phyloP scores from a whole-genome alignment of 2,888 invertebrate species.

The Tenthredo livida region DNA sequence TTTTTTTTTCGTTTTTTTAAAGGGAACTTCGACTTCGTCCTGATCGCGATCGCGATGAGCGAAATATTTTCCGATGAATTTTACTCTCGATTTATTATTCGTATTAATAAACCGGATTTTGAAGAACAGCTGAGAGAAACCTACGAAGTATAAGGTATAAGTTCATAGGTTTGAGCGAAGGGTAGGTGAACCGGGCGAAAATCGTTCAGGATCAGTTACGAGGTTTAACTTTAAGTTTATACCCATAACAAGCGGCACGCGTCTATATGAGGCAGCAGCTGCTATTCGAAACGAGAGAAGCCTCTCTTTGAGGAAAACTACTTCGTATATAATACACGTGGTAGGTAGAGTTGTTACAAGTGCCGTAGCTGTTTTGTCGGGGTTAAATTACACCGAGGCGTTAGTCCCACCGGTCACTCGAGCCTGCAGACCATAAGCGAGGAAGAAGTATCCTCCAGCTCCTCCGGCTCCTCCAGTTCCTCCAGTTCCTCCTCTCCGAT shows the following conservation, averaged over 20 bases:
- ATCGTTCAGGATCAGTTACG: slow-evolving; percentile 46
- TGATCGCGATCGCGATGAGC: too few relatives aligned
- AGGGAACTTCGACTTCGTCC: too few relatives aligned
- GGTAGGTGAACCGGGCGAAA: neutral
- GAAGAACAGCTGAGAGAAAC: slow-evolving; percentile 30
- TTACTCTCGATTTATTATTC: too few relatives aligned
- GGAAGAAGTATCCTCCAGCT: neutral
- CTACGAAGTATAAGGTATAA: neutral
- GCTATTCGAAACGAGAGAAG: slow-evolving; percentile 10
- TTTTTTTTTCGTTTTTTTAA: too few relatives aligned
- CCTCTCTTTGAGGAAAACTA: neutral
- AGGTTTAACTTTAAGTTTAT: neutral
- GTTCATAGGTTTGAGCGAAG: neutral
- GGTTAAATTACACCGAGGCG: neutral
- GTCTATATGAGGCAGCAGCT: slow-evolving; percentile 24
- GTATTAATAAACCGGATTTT: neutral
- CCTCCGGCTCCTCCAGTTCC: neutral
- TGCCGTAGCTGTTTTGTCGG: neutral
- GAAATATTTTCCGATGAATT: too few relatives aligned
- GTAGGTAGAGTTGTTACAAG: slow-evolving; percentile 28
- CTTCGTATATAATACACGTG: neutral
- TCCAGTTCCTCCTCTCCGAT: neutral
- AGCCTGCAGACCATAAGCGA: neutral
- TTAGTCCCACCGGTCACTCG: neutral
- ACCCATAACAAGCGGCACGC: slow-evolving; percentile 34